Conservation (phyloP, 1,140 invertebrate genomes). For the Araneus ventricosus region DNA sequence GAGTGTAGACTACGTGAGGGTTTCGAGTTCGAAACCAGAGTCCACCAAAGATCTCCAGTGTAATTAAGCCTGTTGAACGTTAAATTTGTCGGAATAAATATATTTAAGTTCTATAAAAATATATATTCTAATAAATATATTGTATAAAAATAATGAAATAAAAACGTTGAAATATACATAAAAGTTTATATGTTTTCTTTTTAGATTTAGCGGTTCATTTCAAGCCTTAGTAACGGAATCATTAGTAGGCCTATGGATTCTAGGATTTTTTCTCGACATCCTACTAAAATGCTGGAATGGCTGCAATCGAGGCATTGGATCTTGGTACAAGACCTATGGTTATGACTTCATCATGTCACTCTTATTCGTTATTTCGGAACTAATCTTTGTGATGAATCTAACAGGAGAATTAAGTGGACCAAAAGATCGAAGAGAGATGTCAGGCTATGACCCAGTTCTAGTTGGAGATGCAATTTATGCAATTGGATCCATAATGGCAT, state of each 20-base stretch:
- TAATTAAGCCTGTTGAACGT: too few species aligned
- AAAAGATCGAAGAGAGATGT: conserved; percentile 59
- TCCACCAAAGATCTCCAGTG: too few species aligned
- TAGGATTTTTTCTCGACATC: conserved; percentile 50
- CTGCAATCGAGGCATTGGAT: conserved; percentile 6
- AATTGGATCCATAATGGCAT: conserved; percentile 74
- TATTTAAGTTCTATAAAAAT: too few species aligned
- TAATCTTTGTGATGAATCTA: conserved; percentile 48
- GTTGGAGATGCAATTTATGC: conserved; percentile 75
- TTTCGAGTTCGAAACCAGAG: too few species aligned
- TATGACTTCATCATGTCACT: conserved; percentile 44
- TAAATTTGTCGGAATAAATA: too few species aligned
- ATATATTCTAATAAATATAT: too few species aligned
- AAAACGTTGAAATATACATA: too few species aligned
- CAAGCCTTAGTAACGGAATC: conserved; percentile 27
- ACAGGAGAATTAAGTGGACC: conserved; percentile 12
- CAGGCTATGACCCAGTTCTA: conserved; percentile 74
- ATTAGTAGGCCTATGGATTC: conserved; percentile 62
- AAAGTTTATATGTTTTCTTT: neutral
- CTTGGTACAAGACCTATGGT: conserved; percentile 53
- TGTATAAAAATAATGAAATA: too few species aligned
- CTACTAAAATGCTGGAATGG: conserved; percentile 57
- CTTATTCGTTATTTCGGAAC: conserved; percentile 49
- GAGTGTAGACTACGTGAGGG: too few species aligned
- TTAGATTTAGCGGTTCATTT: conserved; percentile 37